Evolutionary conservation across 1,140 invertebrate species (phyloP), one percentile per base, ranked within the genome.

Genomic region (Drosophila equinoxialis): DNA sequence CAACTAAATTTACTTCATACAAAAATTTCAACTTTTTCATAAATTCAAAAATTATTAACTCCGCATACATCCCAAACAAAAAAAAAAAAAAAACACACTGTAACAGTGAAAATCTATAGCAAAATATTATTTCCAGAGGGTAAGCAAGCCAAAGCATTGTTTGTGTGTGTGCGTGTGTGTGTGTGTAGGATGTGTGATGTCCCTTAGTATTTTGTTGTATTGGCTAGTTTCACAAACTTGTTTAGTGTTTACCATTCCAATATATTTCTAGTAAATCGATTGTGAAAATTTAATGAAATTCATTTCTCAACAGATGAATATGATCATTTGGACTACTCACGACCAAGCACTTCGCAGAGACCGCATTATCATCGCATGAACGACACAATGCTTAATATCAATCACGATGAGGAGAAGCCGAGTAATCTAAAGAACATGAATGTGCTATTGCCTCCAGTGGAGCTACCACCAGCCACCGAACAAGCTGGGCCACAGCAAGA

Each of bases 241-340:
- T 69, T 77, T 57, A 73, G 11, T 73, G 66, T 79, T 20, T 30
- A 30, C 30, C 30, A 30, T 30, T 6, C 30, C 0, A 30, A 30
- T 30, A 13, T 20, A 65, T 41, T 26, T 26, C 23, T 26, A 26
- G 17, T 4, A 30, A 6, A 30, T 45, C 8, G 13, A 26, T 42
- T 42, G 30, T 78, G 62, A 7, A 23, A 8, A 37, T 63, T 26
- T 30, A 17, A 33, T 30, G 3, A 2, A 4, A 20, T 35, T 58
- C 5, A 57, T 57, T 30, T 30, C 30, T 65, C 20, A 51, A 80
- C 77, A 87, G 77, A 89, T 90, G 96, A 96, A 90, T 98, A 98
- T 79, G 97, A 98, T 92, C 96, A 97, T 90, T 93, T 98, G 67
- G 96, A 97, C 90, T 97, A 97, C 89, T 96, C 95, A 11, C 94